A percentile compares a stretch with the other conserved stretches of the same genome.
phyloP scores from a whole-genome alignment of 2,888 invertebrate species.

The Agonopterix heracliana region DNA sequence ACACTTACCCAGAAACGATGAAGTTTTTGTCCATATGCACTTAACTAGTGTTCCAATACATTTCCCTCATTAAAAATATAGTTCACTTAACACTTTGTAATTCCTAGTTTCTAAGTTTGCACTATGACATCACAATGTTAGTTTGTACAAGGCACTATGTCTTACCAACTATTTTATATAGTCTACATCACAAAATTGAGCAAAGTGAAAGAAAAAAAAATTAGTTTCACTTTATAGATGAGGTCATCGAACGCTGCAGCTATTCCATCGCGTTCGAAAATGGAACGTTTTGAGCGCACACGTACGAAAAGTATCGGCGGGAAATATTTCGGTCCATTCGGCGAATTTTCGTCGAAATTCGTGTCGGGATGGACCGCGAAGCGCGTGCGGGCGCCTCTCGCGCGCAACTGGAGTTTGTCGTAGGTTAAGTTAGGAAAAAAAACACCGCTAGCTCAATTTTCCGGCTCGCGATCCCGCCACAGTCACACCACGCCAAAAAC shows the following conservation, averaged over 20 bases:
- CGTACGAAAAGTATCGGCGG: constrained; percentile 36
- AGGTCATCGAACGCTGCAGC: constrained; percentile 48
- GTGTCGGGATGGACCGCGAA: constrained; percentile 38
- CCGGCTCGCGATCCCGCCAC: constrained; percentile 47
- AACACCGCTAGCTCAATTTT: constrained; percentile 68
- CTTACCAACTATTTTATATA: constrained; percentile 4
- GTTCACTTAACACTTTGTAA: constrained; percentile 47
- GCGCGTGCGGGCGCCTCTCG: constrained; percentile 64
- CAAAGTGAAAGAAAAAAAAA: constrained; percentile 40
- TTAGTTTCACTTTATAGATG: constrained; percentile 43
- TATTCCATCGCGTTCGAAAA: constrained; percentile 36
- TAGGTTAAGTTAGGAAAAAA: constrained; percentile 67
- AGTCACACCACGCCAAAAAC: constrained; percentile 51
- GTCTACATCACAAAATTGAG: constrained; percentile 69
- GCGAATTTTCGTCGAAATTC: constrained; percentile 48
- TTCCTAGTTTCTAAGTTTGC: constrained; percentile 59
- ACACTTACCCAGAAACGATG: constrained; percentile 49
- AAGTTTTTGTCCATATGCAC: constrained; percentile 57
- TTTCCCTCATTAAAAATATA: constrained; percentile 29
- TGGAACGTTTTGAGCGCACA: constrained; percentile 32
- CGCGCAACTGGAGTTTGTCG: constrained; percentile 73
- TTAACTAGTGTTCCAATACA: constrained; percentile 20
- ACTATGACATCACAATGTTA: constrained; percentile 64
- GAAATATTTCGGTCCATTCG: constrained; percentile 42
- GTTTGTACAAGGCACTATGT: constrained; percentile 67